phyloP scores from a whole-genome alignment of 2,797 vertebrate genomes.

The Leptatherina wallacei region DNA sequence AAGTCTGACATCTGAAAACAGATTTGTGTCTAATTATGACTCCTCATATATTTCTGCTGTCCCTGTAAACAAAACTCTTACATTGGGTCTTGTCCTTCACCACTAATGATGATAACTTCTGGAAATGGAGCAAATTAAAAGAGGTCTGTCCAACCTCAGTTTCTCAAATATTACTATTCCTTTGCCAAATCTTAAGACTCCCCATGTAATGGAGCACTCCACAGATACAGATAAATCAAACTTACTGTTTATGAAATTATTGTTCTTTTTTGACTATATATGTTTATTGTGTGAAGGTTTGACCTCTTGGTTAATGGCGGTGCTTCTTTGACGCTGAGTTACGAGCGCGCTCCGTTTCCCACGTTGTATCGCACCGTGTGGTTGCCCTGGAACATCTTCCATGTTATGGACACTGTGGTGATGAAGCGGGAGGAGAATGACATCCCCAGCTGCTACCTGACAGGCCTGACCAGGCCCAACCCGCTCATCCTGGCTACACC shows the following conservation, averaged over 20 bases:
- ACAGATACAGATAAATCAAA: background rate
- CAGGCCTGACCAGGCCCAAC: constrained; percentile 90
- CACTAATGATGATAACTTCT: background rate
- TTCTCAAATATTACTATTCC: background rate
- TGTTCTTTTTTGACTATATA: background rate
- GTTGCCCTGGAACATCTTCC: constrained; percentile 96
- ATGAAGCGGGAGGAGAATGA: constrained; percentile 97
- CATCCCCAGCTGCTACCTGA: constrained; percentile 95
- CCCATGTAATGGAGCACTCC: background rate
- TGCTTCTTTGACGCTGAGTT: constrained; percentile 91
- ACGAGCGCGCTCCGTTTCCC: constrained; percentile 92
- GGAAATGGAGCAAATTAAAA: background rate
- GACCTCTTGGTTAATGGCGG: constrained; percentile 96
- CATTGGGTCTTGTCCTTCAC: too few species aligned
- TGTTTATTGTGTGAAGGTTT: constrained; percentile 83
- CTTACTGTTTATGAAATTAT: background rate
- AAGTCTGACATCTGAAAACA: background rate
- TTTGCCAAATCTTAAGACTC: background rate
- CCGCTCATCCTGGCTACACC: constrained; percentile 93
- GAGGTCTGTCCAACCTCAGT: background rate
- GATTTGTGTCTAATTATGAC: background rate
- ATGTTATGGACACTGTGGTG: constrained; percentile 97
- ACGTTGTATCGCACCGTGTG: constrained; percentile 92
- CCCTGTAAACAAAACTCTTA: background rate
- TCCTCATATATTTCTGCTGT: background rate